Evolutionary conservation across 2,113 vertebrate species (phyloP).

Genomic region (Catharus minimus): DNA sequence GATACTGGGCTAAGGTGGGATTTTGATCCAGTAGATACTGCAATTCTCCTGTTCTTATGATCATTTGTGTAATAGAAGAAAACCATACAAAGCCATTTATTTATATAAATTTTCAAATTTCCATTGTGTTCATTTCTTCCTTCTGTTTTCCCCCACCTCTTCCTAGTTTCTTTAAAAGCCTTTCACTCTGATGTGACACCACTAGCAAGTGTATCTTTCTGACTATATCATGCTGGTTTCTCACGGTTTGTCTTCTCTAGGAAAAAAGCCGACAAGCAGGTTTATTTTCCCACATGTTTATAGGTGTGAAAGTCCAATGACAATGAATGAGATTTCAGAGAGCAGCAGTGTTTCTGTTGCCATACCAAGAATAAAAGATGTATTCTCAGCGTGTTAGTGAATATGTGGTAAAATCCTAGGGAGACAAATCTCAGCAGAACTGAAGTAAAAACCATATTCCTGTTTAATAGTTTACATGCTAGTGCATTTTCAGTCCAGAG

Average conservation of each 20-base stretch:
- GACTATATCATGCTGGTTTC: neutral
- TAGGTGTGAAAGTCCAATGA: neutral
- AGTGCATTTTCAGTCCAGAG: neutral
- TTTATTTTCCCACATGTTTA: neutral
- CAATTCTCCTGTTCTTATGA: neutral
- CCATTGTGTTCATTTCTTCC: neutral
- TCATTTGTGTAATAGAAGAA: neutral
- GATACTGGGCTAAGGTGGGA: neutral
- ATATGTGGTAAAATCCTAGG: neutral
- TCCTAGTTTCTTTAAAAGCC: neutral
- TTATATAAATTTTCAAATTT: neutral
- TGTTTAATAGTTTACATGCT: neutral
- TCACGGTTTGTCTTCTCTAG: neutral
- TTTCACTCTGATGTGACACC: neutral
- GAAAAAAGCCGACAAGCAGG: neutral
- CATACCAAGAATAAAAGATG: constrained; percentile 1
- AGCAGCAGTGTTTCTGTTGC: constrained; percentile 6
- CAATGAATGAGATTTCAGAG: neutral
- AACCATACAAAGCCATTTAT: neutral
- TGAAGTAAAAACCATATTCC: neutral
- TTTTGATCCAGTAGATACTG: neutral
- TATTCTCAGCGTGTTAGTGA: constrained; percentile 29
- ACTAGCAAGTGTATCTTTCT: neutral
- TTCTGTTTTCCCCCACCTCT: rapidly evolving
- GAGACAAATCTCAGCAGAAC: neutral